Evolutionary conservation across 2,888 invertebrate genomes (phyloP).

Genomic region (Biston betularia): DNA sequence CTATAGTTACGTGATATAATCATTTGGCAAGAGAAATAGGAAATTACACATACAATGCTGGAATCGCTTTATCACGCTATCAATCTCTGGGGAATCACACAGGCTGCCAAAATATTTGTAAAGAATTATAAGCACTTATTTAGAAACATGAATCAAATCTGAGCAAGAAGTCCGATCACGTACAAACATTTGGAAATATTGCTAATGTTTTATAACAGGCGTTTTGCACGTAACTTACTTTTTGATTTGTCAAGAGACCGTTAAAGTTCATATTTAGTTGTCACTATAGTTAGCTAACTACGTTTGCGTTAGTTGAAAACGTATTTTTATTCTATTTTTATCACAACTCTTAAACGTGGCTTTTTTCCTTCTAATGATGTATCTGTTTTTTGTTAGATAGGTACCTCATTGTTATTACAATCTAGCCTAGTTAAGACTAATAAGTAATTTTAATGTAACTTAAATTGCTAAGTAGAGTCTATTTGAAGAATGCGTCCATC

Average conservation of each 20-base stretch:
- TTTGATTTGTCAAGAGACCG: constrained; percentile 2
- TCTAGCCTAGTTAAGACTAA: too few species aligned
- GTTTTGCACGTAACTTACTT: constrained; percentile 15
- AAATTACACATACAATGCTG: constrained; percentile 1
- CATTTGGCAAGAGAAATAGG: constrained; percentile 5
- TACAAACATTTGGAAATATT: constrained; percentile 10
- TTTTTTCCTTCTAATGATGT: too few species aligned
- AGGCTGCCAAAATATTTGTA: constrained; percentile 5
- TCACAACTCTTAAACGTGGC: too few species aligned
- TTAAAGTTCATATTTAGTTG: neutral
- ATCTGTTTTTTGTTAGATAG: too few species aligned
- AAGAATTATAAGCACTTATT: neutral
- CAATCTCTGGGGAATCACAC: constrained; percentile 8
- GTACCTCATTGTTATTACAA: too few species aligned
- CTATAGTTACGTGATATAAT: neutral
- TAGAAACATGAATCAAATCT: constrained; percentile 5
- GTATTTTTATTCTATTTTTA: neutral
- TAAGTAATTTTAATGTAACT: too few species aligned
- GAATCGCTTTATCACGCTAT: constrained; percentile 11
- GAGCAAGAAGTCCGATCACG: constrained; percentile 23
- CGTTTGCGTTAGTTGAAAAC: neutral
- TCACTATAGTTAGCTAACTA: constrained; percentile 1
- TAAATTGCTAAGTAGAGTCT: too few species aligned
- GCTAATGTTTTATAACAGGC: constrained; percentile 9
- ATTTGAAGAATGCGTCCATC: too few species aligned